Percentiles rank a stretch among this genome's conserved stretches.
Conservation (phyloP, 1,140 invertebrate species). For the Aphaenogaster ashmeadi region DNA sequence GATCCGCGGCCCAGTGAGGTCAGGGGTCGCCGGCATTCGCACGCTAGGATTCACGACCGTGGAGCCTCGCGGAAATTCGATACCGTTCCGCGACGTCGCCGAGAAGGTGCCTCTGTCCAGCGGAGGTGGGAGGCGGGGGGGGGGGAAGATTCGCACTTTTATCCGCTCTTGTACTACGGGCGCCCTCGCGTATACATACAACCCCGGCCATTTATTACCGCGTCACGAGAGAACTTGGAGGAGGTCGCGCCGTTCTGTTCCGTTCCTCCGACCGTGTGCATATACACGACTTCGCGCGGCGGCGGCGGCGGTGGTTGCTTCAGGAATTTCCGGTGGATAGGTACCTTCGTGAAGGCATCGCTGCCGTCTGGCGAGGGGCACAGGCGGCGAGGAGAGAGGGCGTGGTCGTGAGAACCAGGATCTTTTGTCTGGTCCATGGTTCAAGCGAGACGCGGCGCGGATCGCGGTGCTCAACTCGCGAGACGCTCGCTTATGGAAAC, state of each 20-base stretch:
- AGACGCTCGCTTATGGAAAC: background rate
- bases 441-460: slow-evolving; percentile 68
- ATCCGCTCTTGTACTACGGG: slow-evolving; percentile 29
- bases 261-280: slow-evolving; percentile 34
- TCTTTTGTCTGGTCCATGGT: slow-evolving; percentile 82
- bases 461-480: slow-evolving; percentile 77
- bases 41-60: slow-evolving; percentile 36
- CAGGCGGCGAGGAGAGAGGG: slow-evolving; percentile 80
- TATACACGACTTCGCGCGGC: slow-evolving; percentile 5
- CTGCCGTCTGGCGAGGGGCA: slow-evolving; percentile 68
- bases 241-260: slow-evolving; percentile 68
- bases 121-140: too few relatives aligned
- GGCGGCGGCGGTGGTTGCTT: slow-evolving; percentile 49
- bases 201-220: slow-evolving; percentile 73
- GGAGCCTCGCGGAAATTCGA: slow-evolving; percentile 72
- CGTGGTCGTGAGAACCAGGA: slow-evolving; percentile 85
- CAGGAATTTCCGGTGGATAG: slow-evolving; percentile 81
- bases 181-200: slow-evolving; percentile 57
- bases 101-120: slow-evolving; percentile 55
- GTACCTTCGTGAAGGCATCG: slow-evolving; percentile 77
- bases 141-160: slow-evolving; percentile 59
- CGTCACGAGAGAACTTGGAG: slow-evolving; percentile 68
- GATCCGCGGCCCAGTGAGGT: slow-evolving; percentile 51
- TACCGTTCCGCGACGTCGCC: slow-evolving; percentile 53
- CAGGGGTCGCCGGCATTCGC: slow-evolving; percentile 67